phyloP scores from a whole-genome alignment of 2,888 invertebrate genomes.

The Erebia epiphron region DNA sequence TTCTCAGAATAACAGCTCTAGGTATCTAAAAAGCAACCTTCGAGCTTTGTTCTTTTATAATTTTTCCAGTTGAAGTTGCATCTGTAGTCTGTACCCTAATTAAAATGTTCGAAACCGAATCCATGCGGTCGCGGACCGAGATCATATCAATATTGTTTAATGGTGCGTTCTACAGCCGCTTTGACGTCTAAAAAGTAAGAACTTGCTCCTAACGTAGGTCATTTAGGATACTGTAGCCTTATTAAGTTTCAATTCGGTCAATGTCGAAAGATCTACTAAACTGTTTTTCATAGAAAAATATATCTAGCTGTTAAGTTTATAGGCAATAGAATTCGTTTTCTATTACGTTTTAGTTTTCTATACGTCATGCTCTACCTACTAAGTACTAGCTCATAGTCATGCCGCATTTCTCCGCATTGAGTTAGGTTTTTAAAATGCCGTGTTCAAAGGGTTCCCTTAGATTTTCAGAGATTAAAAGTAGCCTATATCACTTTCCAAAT shows the following conservation, averaged over 20 bases:
- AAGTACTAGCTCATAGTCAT: too few relatives aligned
- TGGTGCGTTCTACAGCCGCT: conserved; percentile 65
- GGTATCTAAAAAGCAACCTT: conserved; percentile 10
- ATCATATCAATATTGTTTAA: conserved; percentile 78
- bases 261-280: neutral
- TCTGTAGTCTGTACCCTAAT: conserved; percentile 68
- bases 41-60: conserved; percentile 45
- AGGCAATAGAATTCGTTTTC: too few relatives aligned
- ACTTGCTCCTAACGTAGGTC: conserved; percentile 40
- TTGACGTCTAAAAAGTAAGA: conserved; percentile 46
- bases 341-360: too few relatives aligned
- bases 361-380: too few relatives aligned
- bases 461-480: too few relatives aligned
- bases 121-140: conserved; percentile 55
- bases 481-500: too few relatives aligned
- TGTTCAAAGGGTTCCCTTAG: too few relatives aligned
- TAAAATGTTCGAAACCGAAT: conserved; percentile 75
- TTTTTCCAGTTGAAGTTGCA: conserved; percentile 50
- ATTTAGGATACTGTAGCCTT: conserved; percentile 10
- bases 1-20: too few relatives aligned
- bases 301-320: too few relatives aligned
- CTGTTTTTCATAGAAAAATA: neutral
- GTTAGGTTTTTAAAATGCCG: too few relatives aligned
- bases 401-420: too few relatives aligned
- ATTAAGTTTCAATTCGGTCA: neutral